These are phyloP conservation scores for Dolichotis patagonum DNA, from an alignment of 2,113 vertebrate species.

Conservation along the genomic window DNA sequence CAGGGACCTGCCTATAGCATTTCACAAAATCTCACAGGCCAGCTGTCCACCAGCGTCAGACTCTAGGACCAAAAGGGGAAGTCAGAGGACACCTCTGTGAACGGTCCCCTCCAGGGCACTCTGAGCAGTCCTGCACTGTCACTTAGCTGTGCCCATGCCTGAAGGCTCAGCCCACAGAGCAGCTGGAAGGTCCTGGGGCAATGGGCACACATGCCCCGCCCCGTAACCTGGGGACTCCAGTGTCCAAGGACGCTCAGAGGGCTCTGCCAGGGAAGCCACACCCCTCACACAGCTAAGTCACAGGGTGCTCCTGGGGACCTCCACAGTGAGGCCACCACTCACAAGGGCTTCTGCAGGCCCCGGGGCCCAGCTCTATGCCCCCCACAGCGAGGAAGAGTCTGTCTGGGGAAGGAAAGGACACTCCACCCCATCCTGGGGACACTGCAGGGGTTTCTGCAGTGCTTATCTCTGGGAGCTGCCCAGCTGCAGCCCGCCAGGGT, in stretches of 20 bases:
- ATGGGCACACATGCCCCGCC: rapidly evolving
- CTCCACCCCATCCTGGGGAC: background rate
- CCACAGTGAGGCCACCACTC: rapidly evolving
- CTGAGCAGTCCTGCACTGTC: background rate
- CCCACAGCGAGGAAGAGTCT: background rate
- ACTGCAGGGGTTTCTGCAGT: background rate
- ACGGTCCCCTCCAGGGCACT: background rate
- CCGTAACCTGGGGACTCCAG: background rate
- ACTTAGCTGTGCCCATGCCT: rapidly evolving
- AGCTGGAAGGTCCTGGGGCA: background rate
- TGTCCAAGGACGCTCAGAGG: background rate
- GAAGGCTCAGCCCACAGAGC: background rate
- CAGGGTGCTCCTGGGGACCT: background rate
- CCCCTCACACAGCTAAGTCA: background rate
- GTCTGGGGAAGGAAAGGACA: background rate
- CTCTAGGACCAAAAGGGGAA: background rate
- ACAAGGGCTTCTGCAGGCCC: background rate
- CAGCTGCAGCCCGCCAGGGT: no score
- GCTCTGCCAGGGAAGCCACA: background rate
- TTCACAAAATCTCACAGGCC: background rate
- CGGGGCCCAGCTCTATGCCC: no score
- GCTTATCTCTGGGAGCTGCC: background rate
- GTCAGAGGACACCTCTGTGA: background rate
- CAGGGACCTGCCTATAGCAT: background rate
- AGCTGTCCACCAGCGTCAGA: background rate